These are phyloP conservation scores for Orthosia gracilis DNA, from an alignment of 2,888 invertebrate genomes.

Conservation along the genomic window DNA sequence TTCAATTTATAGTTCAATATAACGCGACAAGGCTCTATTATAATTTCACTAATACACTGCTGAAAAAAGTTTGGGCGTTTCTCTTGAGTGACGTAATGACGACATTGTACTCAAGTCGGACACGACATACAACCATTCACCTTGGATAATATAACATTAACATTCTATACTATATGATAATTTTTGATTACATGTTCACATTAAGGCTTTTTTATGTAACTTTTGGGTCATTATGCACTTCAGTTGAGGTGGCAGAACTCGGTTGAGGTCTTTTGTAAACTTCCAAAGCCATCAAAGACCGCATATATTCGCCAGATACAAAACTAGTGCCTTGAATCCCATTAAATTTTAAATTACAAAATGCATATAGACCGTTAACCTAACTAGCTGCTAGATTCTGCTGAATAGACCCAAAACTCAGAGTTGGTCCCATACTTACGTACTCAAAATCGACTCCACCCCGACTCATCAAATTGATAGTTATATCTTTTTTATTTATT, in stretches of 20 bases:
- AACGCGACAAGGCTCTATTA: constrained; percentile 30
- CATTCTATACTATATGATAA: constrained; percentile 51
- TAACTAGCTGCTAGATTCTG: background rate
- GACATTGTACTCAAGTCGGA: constrained; percentile 49
- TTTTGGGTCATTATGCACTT: constrained; percentile 33
- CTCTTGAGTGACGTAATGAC: constrained; percentile 59
- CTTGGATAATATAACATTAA: constrained; percentile 57
- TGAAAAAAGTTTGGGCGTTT: constrained; percentile 59
- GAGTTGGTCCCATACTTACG: too few species aligned
- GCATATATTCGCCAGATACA: background rate
- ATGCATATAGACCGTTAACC: background rate
- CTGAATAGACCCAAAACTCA: background rate
- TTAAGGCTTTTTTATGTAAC: constrained; percentile 27
- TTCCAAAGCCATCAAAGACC: background rate
- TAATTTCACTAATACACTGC: constrained; percentile 47
- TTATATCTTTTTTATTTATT: too few species aligned
- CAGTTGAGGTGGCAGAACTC: background rate
- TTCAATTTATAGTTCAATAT: constrained; percentile 24
- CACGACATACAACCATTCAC: constrained; percentile 64
- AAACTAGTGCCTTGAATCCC: too few species aligned
- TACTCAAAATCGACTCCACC: too few species aligned
- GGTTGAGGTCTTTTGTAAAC: background rate
- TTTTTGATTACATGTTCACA: constrained; percentile 51
- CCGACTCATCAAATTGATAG: too few species aligned
- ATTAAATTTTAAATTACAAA: background rate